Conservation (phyloP, 2,797 vertebrate genomes). For the Gambelia wislizenii region DNA sequence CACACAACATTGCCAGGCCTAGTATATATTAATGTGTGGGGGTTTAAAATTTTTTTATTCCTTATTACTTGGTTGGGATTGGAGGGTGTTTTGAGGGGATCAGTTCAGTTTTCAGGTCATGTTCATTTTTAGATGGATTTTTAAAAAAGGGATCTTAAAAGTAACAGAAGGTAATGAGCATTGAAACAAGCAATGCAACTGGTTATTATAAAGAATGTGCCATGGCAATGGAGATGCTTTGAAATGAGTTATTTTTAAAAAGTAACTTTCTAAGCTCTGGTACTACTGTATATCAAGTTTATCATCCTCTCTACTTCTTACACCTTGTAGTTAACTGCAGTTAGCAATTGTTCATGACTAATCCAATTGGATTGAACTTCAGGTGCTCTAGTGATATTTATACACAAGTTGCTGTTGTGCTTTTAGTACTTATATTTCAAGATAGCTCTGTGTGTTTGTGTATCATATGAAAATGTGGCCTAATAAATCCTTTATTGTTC, state of each 20-base stretch:
- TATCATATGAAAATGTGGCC: neutral
- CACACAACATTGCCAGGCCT: neutral
- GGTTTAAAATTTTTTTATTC: neutral
- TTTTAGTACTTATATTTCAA: neutral
- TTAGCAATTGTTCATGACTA: neutral
- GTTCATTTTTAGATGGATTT: neutral
- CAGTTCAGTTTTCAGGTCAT: neutral
- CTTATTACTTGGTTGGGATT: neutral
- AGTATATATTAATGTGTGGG: neutral
- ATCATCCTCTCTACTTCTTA: neutral
- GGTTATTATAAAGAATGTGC: neutral
- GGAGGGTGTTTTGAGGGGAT: neutral
- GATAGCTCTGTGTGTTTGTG: neutral
- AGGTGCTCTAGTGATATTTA: neutral
- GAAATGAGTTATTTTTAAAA: neutral
- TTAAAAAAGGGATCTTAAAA: neutral
- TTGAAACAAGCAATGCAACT: neutral
- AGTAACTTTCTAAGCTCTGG: neutral
- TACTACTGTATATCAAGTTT: neutral
- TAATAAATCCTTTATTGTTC: neutral
- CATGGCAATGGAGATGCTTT: neutral
- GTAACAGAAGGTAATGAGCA: neutral
- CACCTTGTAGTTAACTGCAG: neutral
- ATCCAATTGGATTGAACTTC: neutral
- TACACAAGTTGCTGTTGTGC: neutral